Conservation (phyloP, 2,888 invertebrate species). For the Teinopalpus imperialis region DNA sequence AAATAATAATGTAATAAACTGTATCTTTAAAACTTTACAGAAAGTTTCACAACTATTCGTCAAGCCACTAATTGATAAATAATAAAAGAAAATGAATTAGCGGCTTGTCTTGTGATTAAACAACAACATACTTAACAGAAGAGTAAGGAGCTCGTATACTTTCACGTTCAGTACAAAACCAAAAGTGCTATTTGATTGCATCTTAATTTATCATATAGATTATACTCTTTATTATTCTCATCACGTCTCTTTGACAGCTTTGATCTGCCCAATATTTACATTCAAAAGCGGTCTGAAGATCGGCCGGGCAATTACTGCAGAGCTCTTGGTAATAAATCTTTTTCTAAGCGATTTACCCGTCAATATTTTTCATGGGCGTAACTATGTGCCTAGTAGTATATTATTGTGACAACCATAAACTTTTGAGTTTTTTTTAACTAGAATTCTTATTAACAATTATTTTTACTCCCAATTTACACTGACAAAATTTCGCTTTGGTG, state of each 20-base stretch:
- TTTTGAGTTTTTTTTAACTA: no score
- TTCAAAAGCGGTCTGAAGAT: constrained; percentile 21
- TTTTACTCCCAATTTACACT: no score
- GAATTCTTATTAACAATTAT: no score
- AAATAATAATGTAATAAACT: no score
- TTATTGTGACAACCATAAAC: constrained; percentile 20
- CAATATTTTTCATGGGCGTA: constrained; percentile 31
- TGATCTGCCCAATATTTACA: constrained; percentile 23
- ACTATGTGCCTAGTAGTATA: constrained; percentile 31
- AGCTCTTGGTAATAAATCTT: constrained; percentile 37
- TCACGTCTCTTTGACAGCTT: constrained; percentile 20
- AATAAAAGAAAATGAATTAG: no score
- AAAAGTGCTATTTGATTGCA: constrained; percentile 14
- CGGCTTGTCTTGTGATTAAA: no score
- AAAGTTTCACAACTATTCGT: no score
- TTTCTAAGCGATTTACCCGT: constrained; percentile 30
- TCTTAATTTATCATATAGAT: constrained; percentile 20
- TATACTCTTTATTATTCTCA: constrained; percentile 20
- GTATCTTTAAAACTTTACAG: no score
- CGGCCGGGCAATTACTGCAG: constrained; percentile 32
- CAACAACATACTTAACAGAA: no score
- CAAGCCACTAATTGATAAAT: no score
- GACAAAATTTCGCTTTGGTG: no score
- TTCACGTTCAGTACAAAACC: neutral
- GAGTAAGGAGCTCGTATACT: no score